These are phyloP conservation scores for Polydrusus pterygomalis DNA, from an alignment of 2,888 invertebrate genomes.

Conservation along the genomic window DNA sequence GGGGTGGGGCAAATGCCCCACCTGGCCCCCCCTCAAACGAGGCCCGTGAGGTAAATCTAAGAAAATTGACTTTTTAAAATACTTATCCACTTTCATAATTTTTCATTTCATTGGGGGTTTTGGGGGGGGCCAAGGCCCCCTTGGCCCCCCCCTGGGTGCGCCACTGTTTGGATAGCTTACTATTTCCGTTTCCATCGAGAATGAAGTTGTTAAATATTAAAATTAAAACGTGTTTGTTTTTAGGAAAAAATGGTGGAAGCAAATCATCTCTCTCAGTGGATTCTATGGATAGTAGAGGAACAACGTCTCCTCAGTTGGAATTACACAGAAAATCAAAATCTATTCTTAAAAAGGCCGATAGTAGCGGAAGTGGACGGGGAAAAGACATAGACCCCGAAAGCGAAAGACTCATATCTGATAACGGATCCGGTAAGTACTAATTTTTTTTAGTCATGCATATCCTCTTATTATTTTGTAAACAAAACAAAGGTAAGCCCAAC, in stretches of 20 bases:
- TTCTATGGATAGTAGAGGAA: slow-evolving; percentile 76
- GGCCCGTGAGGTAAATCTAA: too few relatives aligned
- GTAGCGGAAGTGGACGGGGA: slow-evolving; percentile 71
- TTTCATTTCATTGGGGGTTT: too few relatives aligned
- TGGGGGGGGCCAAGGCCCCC: too few relatives aligned
- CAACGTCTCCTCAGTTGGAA: slow-evolving; percentile 77
- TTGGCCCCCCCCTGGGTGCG: too few relatives aligned
- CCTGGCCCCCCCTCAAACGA: too few relatives aligned
- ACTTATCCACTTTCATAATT: too few relatives aligned
- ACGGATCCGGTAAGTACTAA: slow-evolving; percentile 72
- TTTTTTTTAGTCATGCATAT: too few relatives aligned
- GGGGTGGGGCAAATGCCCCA: too few relatives aligned
- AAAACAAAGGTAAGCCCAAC: too few relatives aligned
- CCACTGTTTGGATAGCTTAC: not conserved
- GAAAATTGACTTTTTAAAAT: too few relatives aligned
- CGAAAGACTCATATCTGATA: slow-evolving; percentile 83
- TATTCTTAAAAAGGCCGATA: slow-evolving; percentile 85
- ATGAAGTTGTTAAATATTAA: too few relatives aligned
- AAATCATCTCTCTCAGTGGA: slow-evolving; percentile 82
- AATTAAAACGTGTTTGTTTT: slow-evolving; percentile 43
- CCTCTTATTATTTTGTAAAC: too few relatives aligned
- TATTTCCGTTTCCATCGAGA: not conserved
- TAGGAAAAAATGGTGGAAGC: slow-evolving; percentile 76
- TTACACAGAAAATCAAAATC: slow-evolving; percentile 82
- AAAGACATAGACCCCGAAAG: slow-evolving; percentile 80